Evolutionary conservation across 1,140 invertebrate genomes (phyloP).

Genomic region (Drosophila tropicalis): DNA sequence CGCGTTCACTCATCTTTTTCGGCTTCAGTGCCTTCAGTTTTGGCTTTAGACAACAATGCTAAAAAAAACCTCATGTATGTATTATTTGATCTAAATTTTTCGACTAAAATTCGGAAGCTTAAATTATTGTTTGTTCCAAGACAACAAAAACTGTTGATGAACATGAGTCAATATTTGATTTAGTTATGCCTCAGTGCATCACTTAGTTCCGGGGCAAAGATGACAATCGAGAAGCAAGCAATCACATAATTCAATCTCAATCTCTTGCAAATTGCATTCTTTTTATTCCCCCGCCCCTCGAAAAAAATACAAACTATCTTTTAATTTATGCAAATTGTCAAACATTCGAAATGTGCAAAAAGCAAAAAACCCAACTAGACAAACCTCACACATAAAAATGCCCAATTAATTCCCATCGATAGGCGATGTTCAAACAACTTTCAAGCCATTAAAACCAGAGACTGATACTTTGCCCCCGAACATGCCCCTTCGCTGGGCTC

Average conservation of each 20-base stretch:
- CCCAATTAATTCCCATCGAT: slow-evolving; percentile 14
- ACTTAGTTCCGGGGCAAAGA: slow-evolving; percentile 14
- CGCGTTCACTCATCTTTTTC: slow-evolving; percentile 2
- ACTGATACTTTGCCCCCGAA: background rate
- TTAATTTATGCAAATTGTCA: slow-evolving; percentile 19
- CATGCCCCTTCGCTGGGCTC: background rate
- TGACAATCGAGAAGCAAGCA: background rate
- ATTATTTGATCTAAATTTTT: slow-evolving; percentile 11
- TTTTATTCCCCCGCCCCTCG: too few relatives aligned
- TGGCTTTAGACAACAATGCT: background rate
- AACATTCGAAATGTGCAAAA: slow-evolving; percentile 1
- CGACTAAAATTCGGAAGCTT: slow-evolving; percentile 5
- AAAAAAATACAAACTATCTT: background rate
- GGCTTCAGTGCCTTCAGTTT: slow-evolving; percentile 4
- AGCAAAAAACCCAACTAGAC: background rate
- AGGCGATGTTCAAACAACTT: slow-evolving; percentile 10
- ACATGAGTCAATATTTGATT: slow-evolving; percentile 12
- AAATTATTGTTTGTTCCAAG: slow-evolving; percentile 8
- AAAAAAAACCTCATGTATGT: background rate
- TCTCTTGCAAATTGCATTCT: background rate
- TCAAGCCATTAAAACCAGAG: slow-evolving; percentile 1
- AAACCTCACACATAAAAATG: slow-evolving; percentile 7
- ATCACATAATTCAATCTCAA: background rate
- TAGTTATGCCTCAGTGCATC: slow-evolving; percentile 14
- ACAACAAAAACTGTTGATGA: slow-evolving; percentile 1